Evolutionary conservation across 2,888 invertebrate genomes (phyloP), one percentile per base, ranked within the genome.

Genomic region (Mythimna vitellina): DNA sequence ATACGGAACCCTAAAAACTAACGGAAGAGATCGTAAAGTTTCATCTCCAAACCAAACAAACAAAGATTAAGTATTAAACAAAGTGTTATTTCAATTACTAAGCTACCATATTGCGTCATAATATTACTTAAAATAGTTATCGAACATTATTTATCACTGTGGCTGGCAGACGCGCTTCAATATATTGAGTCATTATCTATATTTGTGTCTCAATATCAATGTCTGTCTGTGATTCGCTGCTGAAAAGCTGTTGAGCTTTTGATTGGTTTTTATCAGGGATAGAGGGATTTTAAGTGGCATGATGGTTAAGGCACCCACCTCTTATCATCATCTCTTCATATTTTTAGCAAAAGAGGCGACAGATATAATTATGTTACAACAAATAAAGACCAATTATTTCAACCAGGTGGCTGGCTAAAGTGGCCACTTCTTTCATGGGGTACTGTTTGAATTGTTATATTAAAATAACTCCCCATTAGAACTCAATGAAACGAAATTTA

Each of bases 41-140:
- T 46, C 58, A 65, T 60, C 53, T 56, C 53, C 51, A 49, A 17
- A 3, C 25, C 14, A 38, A 58, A 61, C 35, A 46, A 38, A 65
- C 22, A 49, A 58, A 81, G 68, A 69, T 78, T 68, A 56, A 29
- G 14, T 17, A 46, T 53, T 20, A 51, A 70, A 65, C 56, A 66
- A 56, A 22, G 10, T 42, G 65, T 76, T 76, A 80, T 83, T 80
- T 81, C 57, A 74, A 65, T 71, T 49, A 80, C 66, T 74, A 54
- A 64, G 60, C 58, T 9, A 25, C 49, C 3, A 22, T n/a, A 63
- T 68, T 81, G 70, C 69, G 81, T 83, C 76, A 80, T 69, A 8
- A 57, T 60, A 57, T 66, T 70, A 81, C 76, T 83, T 80, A 67
- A 78, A 83, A 70, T 72, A 80, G 76, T 83, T 71, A 80, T 80